Base-by-base conservation (phyloP, 92 coral and sea anemone species). In the Paramuricea clavata region DNA sequence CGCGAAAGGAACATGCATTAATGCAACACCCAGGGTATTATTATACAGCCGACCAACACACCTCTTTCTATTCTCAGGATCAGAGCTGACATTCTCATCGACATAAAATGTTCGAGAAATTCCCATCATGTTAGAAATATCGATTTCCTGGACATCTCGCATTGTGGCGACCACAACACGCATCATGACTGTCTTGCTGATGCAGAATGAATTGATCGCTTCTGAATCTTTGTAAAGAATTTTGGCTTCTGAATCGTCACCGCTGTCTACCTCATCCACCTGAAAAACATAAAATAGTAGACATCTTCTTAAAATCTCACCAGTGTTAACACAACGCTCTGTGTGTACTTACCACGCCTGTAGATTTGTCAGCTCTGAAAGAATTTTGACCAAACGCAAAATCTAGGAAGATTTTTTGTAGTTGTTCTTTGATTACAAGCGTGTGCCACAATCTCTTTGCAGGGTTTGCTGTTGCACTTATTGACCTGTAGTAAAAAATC, bases 361-460 rank as follows among this genome's bases (percentile, higher is more conserved):
- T 57, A 2, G 50, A 59, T 83, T 82, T 87, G 83, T 88, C 85
- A 25, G 62, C 70, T 6, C 60, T 47, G 21, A 89, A 67, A 16
- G 91, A 62, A 42, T 90, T 96, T 33, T 91, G 88, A 79, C 84
- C 73, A 71, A 97, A 97, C 47, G 95, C 97, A 60, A 94, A 94
- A 16, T 92, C 92, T 21, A 97, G 93, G 36, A 94, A 95, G 74
- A 88, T 94, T 80, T 97, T 93, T 59, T 82, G 94, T n/a, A 97
- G 86, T 19, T 95, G 70, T 75, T 97, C 99, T 84, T 97, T 95
- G 34, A 79, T 89, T 13, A 92, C 98, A 35, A 97, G 82, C n/a
- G 98, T 87, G 30, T 93, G 92, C 99, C 99, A 97, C 61, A 97
- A 71, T 12, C 99, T 92, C 78, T 97, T 97, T 6, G 93, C 99